Conservation (phyloP, 1,140 invertebrate genomes). For the Magallana ariakensis region DNA sequence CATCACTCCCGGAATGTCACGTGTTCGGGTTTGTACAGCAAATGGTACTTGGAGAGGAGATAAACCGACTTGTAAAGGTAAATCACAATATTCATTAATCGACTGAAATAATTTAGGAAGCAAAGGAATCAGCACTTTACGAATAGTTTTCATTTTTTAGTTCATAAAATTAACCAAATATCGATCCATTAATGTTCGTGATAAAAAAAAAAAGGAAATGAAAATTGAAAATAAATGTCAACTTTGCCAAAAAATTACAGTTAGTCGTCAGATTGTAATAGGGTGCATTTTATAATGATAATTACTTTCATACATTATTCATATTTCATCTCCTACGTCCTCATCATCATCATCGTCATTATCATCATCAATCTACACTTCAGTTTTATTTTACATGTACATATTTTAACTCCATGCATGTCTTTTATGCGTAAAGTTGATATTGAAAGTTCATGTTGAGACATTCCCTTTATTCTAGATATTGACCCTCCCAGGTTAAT, state of each 20-base stretch:
- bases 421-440: not conserved
- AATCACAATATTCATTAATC: not conserved
- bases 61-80: slow-evolving; percentile 41
- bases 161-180: not conserved
- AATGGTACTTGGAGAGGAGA: slow-evolving; percentile 29
- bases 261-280: too few relatives aligned
- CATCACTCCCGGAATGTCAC: slow-evolving; percentile 40
- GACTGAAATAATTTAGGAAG: not conserved
- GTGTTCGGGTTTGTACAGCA: slow-evolving; percentile 43
- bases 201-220: not conserved
- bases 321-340: too few relatives aligned
- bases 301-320: too few relatives aligned
- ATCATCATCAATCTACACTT: too few relatives aligned
- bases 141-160: too few relatives aligned
- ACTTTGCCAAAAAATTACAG: too few relatives aligned
- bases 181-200: not conserved
- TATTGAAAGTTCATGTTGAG: not conserved
- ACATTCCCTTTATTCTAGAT: slow-evolving; percentile 13
- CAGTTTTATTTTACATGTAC: too few relatives aligned
- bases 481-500: slow-evolving; percentile 33
- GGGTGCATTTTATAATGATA: too few relatives aligned
- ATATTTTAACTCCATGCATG: too few relatives aligned
- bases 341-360: too few relatives aligned
- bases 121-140: too few relatives aligned
- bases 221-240: too few relatives aligned